Conservation (phyloP, 2,888 invertebrate genomes). For the Orgyia antiqua region DNA sequence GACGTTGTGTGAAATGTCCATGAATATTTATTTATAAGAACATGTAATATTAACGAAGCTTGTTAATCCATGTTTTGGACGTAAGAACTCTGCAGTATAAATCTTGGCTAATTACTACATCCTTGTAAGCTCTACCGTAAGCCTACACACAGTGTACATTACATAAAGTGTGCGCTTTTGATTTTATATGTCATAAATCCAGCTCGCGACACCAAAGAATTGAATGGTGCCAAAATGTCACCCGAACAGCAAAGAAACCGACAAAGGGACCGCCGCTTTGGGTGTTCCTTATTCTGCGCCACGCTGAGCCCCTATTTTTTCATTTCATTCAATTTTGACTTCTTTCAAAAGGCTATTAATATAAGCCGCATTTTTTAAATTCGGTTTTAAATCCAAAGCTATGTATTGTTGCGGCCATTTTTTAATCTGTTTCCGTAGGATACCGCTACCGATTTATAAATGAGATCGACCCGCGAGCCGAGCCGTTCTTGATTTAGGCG, state of each 20-base stretch:
- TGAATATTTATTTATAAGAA: too few relatives aligned
- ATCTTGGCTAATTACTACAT: too few relatives aligned
- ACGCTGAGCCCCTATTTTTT: constrained; percentile 73
- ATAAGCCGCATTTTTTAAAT: constrained; percentile 75
- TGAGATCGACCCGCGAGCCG: constrained; percentile 51
- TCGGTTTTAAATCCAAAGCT: constrained; percentile 68
- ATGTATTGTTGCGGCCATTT: constrained; percentile 65
- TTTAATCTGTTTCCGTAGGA: constrained; percentile 78
- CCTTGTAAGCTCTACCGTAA: too few relatives aligned
- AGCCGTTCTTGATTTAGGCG: constrained; percentile 65
- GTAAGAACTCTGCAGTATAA: too few relatives aligned
- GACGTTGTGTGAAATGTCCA: too few relatives aligned
- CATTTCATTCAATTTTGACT: constrained; percentile 78
- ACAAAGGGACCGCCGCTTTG: constrained; percentile 70
- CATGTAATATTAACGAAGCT: too few relatives aligned
- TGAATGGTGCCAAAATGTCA: constrained; percentile 79
- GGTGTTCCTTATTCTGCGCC: constrained; percentile 68
- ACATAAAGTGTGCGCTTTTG: constrained; percentile 50
- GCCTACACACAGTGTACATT: constrained; percentile 12
- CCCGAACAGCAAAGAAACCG: constrained; percentile 68
- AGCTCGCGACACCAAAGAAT: constrained; percentile 73
- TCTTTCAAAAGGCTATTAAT: constrained; percentile 78
- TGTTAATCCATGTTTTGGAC: too few relatives aligned
- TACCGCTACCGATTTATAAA: constrained; percentile 76
- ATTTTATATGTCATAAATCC: constrained; percentile 68